These are phyloP conservation scores for Paralinhomoeus sp. DNA, from an alignment of 2,888 invertebrate species.

Conservation along the genomic window DNA sequence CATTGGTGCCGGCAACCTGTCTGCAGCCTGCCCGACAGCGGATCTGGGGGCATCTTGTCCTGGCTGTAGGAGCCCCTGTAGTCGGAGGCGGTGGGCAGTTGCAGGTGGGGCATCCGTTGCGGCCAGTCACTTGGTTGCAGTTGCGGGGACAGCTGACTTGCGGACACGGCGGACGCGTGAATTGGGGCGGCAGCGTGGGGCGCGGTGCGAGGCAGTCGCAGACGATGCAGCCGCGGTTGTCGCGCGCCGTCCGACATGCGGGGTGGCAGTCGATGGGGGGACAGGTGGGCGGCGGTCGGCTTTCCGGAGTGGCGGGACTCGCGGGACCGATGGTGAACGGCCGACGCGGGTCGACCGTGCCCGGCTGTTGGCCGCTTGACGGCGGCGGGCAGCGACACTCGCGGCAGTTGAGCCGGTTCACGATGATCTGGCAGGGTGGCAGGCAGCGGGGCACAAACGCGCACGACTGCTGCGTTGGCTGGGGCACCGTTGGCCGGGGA, in stretches of 20 bases:
- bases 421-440: too few relatives aligned
- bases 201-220: not conserved
- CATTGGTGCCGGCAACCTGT: not conserved
- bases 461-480: too few relatives aligned
- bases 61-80: not conserved
- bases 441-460: too few relatives aligned
- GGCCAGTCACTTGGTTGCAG: constrained; percentile 19
- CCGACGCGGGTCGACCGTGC: too few relatives aligned
- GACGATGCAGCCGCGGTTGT: not conserved
- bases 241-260: not conserved
- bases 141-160: not conserved
- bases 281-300: not conserved
- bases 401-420: too few relatives aligned
- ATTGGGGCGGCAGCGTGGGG: not conserved
- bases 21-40: not conserved
- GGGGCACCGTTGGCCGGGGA: too few relatives aligned
- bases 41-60: not conserved
- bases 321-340: not conserved
- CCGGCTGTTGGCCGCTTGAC: too few relatives aligned
- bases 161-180: not conserved
- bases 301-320: not conserved
- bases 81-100: constrained; percentile 11
- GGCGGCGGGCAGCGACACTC: too few relatives aligned
- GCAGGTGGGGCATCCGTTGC: constrained; percentile 20
- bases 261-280: not conserved